Conservation (phyloP, 1,140 invertebrate genomes). For the Drosophila sp. region DNA sequence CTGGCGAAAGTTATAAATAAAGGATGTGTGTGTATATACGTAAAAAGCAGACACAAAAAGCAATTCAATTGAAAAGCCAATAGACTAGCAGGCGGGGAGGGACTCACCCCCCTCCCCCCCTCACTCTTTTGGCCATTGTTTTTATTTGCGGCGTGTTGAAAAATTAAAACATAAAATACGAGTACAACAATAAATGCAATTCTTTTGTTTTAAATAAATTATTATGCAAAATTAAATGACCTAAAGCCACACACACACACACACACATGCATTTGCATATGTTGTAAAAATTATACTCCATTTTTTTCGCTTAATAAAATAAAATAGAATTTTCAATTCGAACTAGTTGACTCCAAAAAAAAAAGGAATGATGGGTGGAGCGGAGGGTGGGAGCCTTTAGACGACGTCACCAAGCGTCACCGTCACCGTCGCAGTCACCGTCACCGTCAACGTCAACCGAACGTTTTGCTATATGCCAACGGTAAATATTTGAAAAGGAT, state of each 20-base stretch:
- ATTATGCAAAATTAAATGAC: conserved; percentile 81
- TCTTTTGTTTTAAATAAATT: conserved; percentile 75
- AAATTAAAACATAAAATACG: conserved; percentile 76
- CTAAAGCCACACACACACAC: conserved; percentile 58
- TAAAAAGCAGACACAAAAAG: conserved; percentile 48
- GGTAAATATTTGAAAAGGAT: conserved; percentile 83
- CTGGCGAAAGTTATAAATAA: conserved; percentile 73
- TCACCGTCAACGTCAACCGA: conserved; percentile 44
- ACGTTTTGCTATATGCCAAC: conserved; percentile 71
- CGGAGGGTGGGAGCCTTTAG: conserved; percentile 14
- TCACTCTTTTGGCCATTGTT: conserved; percentile 48
- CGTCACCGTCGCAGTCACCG: conserved; percentile 34
- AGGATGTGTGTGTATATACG: conserved; percentile 55
- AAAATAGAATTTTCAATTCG: conserved; percentile 71
- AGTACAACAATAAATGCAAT: conserved; percentile 60
- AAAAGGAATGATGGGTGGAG: background rate
- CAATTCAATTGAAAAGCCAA: conserved; percentile 78
- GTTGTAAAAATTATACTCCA: conserved; percentile 9
- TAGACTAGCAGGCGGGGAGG: conserved; percentile 59
- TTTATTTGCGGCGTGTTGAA: conserved; percentile 51
- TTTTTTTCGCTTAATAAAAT: conserved; percentile 51
- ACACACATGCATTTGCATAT: background rate
- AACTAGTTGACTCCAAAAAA: conserved; percentile 39
- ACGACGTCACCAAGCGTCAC: conserved; percentile 31
- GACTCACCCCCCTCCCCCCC: background rate